Evolutionary conservation across 2,797 vertebrate genomes (phyloP).

Genomic region (Artibeus jamaicensis): DNA sequence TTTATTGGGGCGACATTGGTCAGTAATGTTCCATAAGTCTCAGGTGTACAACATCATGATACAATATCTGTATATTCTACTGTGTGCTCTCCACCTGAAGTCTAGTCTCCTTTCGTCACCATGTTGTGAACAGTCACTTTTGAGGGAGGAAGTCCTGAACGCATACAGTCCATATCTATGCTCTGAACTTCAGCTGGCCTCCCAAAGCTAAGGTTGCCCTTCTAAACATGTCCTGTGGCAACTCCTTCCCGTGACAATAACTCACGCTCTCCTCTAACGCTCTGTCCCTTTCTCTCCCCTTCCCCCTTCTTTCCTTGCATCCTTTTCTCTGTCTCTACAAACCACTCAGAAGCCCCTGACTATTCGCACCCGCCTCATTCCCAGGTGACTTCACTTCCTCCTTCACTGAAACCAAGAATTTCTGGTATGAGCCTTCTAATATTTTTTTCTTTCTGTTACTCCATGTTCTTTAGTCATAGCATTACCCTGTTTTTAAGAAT

Average conservation of each 20-base stretch:
- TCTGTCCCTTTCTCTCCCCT: not conserved
- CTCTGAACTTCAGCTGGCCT: not conserved
- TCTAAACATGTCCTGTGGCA: not conserved
- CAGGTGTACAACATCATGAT: not conserved
- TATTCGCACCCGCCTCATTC: not conserved
- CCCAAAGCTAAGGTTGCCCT: not conserved
- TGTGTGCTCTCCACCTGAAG: not conserved
- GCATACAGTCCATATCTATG: not conserved
- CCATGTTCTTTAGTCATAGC: not conserved
- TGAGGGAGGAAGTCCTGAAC: not conserved
- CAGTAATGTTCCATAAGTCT: not conserved
- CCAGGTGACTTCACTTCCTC: not conserved
- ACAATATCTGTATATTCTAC: not conserved
- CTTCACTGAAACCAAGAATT: not conserved
- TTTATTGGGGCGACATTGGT: not conserved
- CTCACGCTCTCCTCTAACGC: not conserved
- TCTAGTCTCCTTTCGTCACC: not conserved
- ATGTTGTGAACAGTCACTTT: not conserved
- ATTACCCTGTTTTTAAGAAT: not conserved
- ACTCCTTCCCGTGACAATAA: not conserved
- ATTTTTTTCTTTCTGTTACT: not conserved
- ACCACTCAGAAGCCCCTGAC: not conserved
- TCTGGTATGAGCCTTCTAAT: not conserved
- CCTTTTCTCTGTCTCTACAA: not conserved
- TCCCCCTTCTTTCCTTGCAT: not conserved